Evolutionary conservation across 2,797 vertebrate genomes (phyloP).

Genomic region (Peromyscus attwateri): DNA sequence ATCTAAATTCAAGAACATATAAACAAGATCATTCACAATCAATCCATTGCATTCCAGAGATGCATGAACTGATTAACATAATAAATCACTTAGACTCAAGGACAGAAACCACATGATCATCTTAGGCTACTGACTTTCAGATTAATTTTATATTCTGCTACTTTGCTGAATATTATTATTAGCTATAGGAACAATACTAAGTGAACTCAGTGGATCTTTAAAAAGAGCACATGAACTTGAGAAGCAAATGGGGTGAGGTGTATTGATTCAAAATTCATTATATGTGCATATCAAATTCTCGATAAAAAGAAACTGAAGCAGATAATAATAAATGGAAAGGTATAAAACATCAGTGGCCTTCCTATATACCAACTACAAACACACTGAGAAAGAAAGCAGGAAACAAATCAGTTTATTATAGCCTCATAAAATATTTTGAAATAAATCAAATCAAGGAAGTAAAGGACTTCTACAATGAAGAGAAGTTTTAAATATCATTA

Average conservation of each 20-base stretch:
- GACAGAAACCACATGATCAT: not conserved
- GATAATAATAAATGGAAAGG: not conserved
- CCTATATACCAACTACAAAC: not conserved
- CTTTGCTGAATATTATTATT: not conserved
- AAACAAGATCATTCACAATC: not conserved
- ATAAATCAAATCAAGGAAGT: not conserved
- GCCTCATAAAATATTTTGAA: not conserved
- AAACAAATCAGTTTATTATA: not conserved
- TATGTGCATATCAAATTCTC: not conserved
- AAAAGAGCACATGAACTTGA: not conserved
- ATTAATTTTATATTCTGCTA: not conserved
- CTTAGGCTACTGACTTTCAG: not conserved
- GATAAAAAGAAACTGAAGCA: not conserved
- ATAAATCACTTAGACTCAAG: not conserved
- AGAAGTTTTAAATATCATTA: constrained; percentile 23
- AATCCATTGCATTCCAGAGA: not conserved
- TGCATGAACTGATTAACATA: not conserved
- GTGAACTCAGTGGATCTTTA: not conserved
- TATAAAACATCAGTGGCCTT: not conserved
- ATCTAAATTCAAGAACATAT: not conserved
- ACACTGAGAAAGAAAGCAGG: not conserved
- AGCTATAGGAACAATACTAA: not conserved
- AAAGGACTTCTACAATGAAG: not conserved
- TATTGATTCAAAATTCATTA: not conserved
- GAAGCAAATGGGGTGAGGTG: not conserved